phyloP scores from a whole-genome alignment of 2,113 vertebrate genomes.

The Onychostoma macrolepis region DNA sequence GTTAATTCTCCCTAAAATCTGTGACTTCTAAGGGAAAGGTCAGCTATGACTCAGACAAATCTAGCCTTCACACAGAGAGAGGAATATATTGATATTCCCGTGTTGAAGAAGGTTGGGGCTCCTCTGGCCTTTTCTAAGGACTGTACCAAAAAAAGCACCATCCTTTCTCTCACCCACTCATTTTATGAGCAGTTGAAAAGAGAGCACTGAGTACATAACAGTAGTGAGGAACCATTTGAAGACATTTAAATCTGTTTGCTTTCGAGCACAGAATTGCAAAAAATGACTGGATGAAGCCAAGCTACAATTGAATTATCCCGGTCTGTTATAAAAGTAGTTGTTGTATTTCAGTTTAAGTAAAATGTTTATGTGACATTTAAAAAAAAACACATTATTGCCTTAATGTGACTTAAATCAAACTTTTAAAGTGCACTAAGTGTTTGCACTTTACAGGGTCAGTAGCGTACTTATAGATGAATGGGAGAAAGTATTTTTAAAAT shows the following conservation, averaged over 20 bases:
- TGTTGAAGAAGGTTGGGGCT: not conserved
- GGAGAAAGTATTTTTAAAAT: not conserved
- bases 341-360: not conserved
- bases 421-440: not conserved
- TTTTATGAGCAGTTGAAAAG: not conserved
- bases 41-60: not conserved
- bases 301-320: constrained; percentile 1
- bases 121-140: constrained; percentile 6
- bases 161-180: not conserved
- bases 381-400: not conserved
- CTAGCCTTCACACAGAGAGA: not conserved
- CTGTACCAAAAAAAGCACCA: not conserved
- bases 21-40: constrained; percentile 27
- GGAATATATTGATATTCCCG: constrained; percentile 36
- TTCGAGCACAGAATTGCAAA: not conserved
- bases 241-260: constrained; percentile 5
- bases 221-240: not conserved
- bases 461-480: not conserved
- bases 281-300: not conserved
- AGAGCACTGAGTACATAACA: not conserved
- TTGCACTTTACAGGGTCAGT: not conserved
- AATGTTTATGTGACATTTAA: not conserved
- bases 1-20: not conserved
- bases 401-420: not conserved
- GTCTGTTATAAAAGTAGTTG: not conserved